A percentile compares a stretch with the other conserved stretches of the same genome.
Evolutionary conservation across 2,113 vertebrate genomes (phyloP).

Genomic region (Heterotis niloticus): DNA sequence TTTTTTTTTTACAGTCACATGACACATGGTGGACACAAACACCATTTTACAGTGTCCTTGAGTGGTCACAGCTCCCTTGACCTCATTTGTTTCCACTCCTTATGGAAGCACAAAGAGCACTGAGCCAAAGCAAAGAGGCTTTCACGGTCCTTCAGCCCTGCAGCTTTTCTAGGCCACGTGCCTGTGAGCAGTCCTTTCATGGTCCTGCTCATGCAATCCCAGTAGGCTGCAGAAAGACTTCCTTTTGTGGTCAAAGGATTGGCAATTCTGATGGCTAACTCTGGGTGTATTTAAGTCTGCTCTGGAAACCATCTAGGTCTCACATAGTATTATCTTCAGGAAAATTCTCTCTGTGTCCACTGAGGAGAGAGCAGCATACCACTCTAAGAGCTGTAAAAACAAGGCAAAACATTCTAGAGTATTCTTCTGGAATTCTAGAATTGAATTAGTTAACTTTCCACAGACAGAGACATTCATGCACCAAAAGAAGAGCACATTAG

Average conservation of each 20-base stretch:
- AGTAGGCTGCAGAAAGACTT: slow-evolving; percentile 1
- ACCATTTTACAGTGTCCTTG: no score
- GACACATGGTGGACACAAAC: not conserved
- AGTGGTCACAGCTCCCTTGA: not conserved
- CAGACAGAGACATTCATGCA: not conserved
- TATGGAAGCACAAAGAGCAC: not conserved
- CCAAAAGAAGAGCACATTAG: not conserved
- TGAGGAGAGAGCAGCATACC: not conserved
- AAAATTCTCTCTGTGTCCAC: not conserved
- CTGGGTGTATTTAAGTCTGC: slow-evolving; percentile 8
- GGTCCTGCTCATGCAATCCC: not conserved
- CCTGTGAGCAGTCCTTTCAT: slow-evolving; percentile 9
- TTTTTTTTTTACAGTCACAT: no score
- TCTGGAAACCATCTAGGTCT: not conserved
- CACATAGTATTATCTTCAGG: not conserved
- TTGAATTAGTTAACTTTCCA: not conserved
- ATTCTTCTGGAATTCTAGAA: not conserved
- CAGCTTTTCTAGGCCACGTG: not conserved
- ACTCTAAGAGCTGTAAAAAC: not conserved
- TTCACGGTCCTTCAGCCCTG: not conserved
- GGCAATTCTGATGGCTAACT: not conserved
- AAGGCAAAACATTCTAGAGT: slow-evolving; percentile 14
- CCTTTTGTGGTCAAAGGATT: not conserved
- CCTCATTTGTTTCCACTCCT: not conserved
- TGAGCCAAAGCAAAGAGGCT: not conserved